Evolutionary conservation across 2,797 vertebrate genomes (phyloP), one percentile per base, ranked within the genome.

Genomic region (Lepus townsendii): DNA sequence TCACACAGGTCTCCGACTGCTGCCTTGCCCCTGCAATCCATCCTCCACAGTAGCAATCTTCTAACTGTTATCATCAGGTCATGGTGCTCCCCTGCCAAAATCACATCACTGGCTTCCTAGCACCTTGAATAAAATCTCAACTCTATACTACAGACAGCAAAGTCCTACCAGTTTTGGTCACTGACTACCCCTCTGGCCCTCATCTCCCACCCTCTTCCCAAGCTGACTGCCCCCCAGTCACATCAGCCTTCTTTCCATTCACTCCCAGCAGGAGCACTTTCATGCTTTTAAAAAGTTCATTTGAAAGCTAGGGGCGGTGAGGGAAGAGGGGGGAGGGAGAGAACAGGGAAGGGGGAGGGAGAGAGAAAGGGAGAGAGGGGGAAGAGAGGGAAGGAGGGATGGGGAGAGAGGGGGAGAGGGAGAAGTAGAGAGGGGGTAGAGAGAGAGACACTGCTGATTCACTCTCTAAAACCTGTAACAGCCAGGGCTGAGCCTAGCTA

Each of bases 41-140:
- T 24, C 50, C 80, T 19, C 30, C 27, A 76, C 8, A 47, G 69
- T 5, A 93, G 57, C 30, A 47, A 89, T 57, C 30, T 87, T 86
- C 90, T 71, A 65, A 62, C 35, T 89, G 60, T 35, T 79, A 35
- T 24, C 68, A 30, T 75, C 35, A 76, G 38, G 60, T 93, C 50
- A 75, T 26, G 35, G 85, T 76, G 60, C 4, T 82, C 65, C 60
- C 47, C n/a, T 91, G 42, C 30, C 84, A 35, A 69, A 92, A 90
- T 72, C 32, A 42, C 14, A 79, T 35, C 17, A 50, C 68, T 84
- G 69, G 68, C 50, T 68, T 77, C 7, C 11, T 26, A 80, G 50
- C n/a, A 77, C 24, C n/a, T 27, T 27, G 30, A 87, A 19, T 32
- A 69, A 87, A 80, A 57, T 19, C 17, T 42, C 50, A 65, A 47